Conservation (phyloP, 2,888 invertebrate species). For the Drosophila macrospina region DNA sequence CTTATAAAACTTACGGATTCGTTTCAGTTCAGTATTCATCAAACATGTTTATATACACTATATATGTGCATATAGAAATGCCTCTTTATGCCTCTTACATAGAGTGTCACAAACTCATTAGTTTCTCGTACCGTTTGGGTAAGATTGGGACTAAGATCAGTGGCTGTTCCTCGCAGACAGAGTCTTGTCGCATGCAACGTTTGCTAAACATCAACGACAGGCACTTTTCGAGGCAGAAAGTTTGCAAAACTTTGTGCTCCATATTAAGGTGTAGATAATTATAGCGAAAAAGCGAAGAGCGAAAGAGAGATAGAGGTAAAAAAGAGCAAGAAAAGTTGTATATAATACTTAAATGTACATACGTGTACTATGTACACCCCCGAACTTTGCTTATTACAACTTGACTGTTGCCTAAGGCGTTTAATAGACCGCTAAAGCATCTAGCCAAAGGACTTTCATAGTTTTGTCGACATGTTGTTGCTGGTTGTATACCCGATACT, state of each 20-base stretch:
- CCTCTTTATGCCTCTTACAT: too few relatives aligned
- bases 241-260: constrained; percentile 28
- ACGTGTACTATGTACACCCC: constrained; percentile 4
- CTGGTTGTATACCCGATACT: neutral
- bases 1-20: too few relatives aligned
- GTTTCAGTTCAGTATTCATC: too few relatives aligned
- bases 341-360: constrained; percentile 6
- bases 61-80: too few relatives aligned
- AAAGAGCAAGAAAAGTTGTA: constrained; percentile 13
- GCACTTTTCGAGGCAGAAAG: constrained; percentile 25
- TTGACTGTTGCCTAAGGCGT: constrained; percentile 30
- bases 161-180: constrained; percentile 13
- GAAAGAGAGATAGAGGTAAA: neutral
- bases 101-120: too few relatives aligned
- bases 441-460: constrained; percentile 22
- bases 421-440: constrained; percentile 55
- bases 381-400: constrained; percentile 47
- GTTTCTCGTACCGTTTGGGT: too few relatives aligned
- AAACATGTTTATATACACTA: too few relatives aligned
- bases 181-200: constrained; percentile 8
- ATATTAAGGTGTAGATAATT: constrained; percentile 5
- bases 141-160: constrained; percentile 17
- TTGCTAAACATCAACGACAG: constrained; percentile 40
- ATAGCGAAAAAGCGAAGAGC: neutral
- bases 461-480: constrained; percentile 12